These are phyloP conservation scores for Heliconius congener DNA, from an alignment of 1,140 invertebrate species.

Conservation along the genomic window DNA sequence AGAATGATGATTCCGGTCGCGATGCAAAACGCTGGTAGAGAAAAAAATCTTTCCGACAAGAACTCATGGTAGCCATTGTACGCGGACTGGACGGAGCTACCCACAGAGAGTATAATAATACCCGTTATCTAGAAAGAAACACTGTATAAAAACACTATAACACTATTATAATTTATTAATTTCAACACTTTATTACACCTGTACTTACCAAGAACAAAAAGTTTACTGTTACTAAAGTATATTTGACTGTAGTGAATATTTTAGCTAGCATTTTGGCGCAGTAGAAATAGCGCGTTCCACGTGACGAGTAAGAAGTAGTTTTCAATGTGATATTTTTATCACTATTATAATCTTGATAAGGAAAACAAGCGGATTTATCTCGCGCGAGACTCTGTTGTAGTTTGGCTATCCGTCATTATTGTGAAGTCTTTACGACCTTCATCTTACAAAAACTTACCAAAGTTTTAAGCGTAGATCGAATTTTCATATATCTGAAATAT, in stretches of 20 bases:
- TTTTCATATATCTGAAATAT: background rate
- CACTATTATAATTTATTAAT: background rate
- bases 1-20: conserved; percentile 90
- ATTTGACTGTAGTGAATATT: conserved; percentile 77
- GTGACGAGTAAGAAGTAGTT: conserved; percentile 52
- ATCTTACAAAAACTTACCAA: background rate
- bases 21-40: conserved; percentile 89
- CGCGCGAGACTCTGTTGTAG: conserved; percentile 42
- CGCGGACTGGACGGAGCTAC: conserved; percentile 84
- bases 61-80: conserved; percentile 86
- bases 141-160: conserved; percentile 34
- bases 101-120: conserved; percentile 86
- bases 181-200: conserved; percentile 36
- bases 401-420: conserved; percentile 50
- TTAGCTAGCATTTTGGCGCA: conserved; percentile 68
- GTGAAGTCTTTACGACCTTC: conserved; percentile 29
- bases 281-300: conserved; percentile 42
- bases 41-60: conserved; percentile 80
- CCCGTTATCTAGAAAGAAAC: conserved; percentile 85
- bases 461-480: background rate
- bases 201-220: conserved; percentile 74
- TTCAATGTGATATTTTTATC: conserved; percentile 75
- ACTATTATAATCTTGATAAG: conserved; percentile 77
- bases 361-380: conserved; percentile 76
- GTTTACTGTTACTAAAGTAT: conserved; percentile 67